phyloP scores from a whole-genome alignment of 2,113 vertebrate genomes.

The Bos taurus region ARS-UCD2.0 NC_037334.1:71263501-71264000 shows the following conservation, averaged over 20 bases:
- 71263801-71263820: neutral
- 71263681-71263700: neutral
- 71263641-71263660: neutral
- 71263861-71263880: too few relatives aligned
- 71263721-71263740: neutral
- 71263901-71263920: too few relatives aligned
- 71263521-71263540: neutral
- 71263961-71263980: neutral
- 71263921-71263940: too few relatives aligned
- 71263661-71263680: neutral
- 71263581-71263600: neutral
- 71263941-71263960: too few relatives aligned
- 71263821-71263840: neutral
- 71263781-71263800: neutral
- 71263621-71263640: neutral
- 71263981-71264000: neutral
- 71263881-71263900: too few relatives aligned
- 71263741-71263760: neutral
- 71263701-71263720: neutral
- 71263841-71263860: neutral
- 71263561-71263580: constrained; percentile 16
- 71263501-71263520: neutral
- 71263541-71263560: neutral
- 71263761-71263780: neutral
- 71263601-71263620: neutral